Conservation (phyloP, 2,888 invertebrate species). For the Drosophila algonquin region DNA sequence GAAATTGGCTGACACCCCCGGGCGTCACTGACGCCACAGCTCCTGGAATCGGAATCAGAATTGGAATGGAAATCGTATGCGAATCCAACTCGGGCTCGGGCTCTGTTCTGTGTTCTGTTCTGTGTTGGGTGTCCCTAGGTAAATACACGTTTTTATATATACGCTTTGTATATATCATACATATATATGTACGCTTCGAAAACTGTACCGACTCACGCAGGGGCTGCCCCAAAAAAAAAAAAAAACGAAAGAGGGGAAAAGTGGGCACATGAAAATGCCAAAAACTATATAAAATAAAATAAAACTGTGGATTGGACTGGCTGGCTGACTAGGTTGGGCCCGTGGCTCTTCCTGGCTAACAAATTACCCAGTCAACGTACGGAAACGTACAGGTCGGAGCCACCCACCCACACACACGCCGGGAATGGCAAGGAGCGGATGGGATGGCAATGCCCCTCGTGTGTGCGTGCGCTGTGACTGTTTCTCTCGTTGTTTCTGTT, state of each 20-base stretch:
- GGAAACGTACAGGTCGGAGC: constrained; percentile 66
- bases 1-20: constrained; percentile 76
- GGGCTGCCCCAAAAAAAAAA: constrained; percentile 19
- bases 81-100: constrained; percentile 2
- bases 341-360: constrained; percentile 48
- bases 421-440: constrained; percentile 22
- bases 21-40: constrained; percentile 56
- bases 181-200: constrained; percentile 49
- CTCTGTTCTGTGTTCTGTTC: not conserved
- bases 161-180: constrained; percentile 31
- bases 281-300: constrained; percentile 77
- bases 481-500: constrained; percentile 20
- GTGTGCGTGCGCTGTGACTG: constrained; percentile 49
- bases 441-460: constrained; percentile 30
- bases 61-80: constrained; percentile 6
- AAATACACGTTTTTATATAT: constrained; percentile 59
- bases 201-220: constrained; percentile 73
- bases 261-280: constrained; percentile 63
- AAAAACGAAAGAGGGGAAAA: constrained; percentile 20
- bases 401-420: constrained; percentile 34
- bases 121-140: constrained; percentile 51
- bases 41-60: constrained; percentile 37
- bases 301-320: constrained; percentile 60
- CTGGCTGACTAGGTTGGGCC: constrained; percentile 31
- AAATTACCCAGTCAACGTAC: constrained; percentile 72